A percentile compares a stretch with the other conserved stretches of the same genome.
These are phyloP conservation scores for Macropodus opercularis DNA, from an alignment of 2,797 vertebrate genomes.

Conservation along the genomic window DNA sequence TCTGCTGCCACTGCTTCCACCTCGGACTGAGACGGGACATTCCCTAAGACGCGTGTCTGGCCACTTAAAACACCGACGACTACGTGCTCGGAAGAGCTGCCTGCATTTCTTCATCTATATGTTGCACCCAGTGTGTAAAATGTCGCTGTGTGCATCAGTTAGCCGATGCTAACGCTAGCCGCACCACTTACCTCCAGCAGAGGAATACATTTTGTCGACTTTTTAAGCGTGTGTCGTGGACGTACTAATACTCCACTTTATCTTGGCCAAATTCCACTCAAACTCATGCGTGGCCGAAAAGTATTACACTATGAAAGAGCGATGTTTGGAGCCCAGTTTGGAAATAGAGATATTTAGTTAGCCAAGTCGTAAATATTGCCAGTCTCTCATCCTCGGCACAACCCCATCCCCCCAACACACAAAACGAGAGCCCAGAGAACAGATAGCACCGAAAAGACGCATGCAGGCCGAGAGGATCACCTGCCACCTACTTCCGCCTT, in stretches of 20 bases:
- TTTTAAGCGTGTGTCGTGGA: conserved; percentile 72
- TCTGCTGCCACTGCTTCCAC: conserved; percentile 43
- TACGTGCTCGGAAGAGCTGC: background rate
- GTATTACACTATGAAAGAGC: conserved; percentile 31
- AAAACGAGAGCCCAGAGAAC: conserved; percentile 66
- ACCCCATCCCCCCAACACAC: conserved; percentile 84
- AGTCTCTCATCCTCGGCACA: conserved; percentile 79
- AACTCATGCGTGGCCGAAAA: conserved; percentile 74
- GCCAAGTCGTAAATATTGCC: conserved; percentile 78
- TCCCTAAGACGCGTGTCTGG: background rate
- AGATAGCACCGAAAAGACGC: conserved; percentile 33
- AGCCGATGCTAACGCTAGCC: conserved; percentile 68
- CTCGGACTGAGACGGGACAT: conserved; percentile 22
- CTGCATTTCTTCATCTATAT: background rate
- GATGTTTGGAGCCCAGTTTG: conserved; percentile 28
- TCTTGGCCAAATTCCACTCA: conserved; percentile 48
- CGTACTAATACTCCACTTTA: conserved; percentile 72
- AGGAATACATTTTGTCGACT: conserved; percentile 85
- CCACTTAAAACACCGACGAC: background rate
- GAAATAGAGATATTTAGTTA: conserved; percentile 67
- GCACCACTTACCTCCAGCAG: conserved; percentile 82
- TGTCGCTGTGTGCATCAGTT: conserved; percentile 55
- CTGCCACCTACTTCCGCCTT: conserved; percentile 45
- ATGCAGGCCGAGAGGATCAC: conserved; percentile 1
- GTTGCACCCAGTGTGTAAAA: conserved; percentile 10